Percentiles rank a stretch among this genome's conserved stretches.
phyloP scores from a whole-genome alignment of 2,797 vertebrate species.

The Lerista edwardsae region DNA sequence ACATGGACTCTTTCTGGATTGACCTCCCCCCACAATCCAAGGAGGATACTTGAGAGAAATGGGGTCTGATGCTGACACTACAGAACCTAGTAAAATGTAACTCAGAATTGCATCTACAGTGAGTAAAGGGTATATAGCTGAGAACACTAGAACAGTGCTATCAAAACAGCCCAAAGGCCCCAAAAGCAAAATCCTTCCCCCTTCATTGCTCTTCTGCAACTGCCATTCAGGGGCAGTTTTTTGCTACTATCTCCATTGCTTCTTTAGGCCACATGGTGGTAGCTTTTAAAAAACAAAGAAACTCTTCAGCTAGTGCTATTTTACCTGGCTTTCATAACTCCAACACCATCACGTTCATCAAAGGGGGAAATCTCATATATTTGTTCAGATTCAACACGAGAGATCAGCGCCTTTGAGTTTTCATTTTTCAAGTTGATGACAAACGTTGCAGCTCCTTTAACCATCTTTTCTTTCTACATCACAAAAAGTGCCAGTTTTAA shows the following conservation, averaged over 20 bases:
- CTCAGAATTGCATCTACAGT: neutral
- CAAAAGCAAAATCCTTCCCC: too few relatives aligned
- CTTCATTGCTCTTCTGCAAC: too few relatives aligned
- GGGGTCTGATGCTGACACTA: neutral
- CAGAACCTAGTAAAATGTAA: neutral
- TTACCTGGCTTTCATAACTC: constrained; percentile 69
- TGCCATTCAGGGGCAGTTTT: too few relatives aligned
- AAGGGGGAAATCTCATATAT: constrained; percentile 81
- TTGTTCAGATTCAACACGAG: constrained; percentile 77
- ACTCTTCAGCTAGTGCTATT: constrained; percentile 15
- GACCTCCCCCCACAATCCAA: neutral
- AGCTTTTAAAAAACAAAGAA: too few relatives aligned
- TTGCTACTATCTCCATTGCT: neutral
- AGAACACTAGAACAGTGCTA: too few relatives aligned
- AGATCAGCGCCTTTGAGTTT: constrained; percentile 76
- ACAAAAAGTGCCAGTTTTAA: constrained; percentile 12
- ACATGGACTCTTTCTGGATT: neutral
- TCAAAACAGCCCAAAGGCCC: too few relatives aligned
- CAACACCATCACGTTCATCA: constrained; percentile 80
- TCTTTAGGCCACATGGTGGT: constrained; percentile 1
- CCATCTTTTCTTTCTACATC: constrained; percentile 77
- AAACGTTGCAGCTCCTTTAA: constrained; percentile 77
- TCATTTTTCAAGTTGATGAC: constrained; percentile 81
- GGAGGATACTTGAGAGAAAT: neutral
- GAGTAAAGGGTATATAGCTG: too few relatives aligned